phyloP scores from a whole-genome alignment of 1,140 invertebrate species.

The Brachionus rotundiformis region DNA sequence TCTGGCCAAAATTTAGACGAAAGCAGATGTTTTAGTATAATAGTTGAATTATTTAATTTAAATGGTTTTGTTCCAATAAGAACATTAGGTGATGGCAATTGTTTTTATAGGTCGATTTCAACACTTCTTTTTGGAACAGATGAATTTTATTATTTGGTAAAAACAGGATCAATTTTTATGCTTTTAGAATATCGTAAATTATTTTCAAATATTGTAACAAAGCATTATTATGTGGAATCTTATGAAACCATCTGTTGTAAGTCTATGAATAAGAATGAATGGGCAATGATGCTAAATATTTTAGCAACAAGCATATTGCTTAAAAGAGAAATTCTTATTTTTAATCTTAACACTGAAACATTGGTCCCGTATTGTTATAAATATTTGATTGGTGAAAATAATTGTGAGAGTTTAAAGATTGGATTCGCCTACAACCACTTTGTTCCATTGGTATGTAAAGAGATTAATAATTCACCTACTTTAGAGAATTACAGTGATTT shows the following conservation, averaged over 20 bases:
- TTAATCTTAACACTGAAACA: not conserved
- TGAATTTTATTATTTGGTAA: not conserved
- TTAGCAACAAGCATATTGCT: not conserved
- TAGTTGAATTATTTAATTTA: not conserved
- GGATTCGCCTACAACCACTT: not conserved
- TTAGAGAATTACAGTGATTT: not conserved
- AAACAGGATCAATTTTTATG: not conserved
- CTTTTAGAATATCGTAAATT: not conserved
- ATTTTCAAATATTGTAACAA: not conserved
- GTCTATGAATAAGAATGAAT: not conserved
- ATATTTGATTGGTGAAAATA: not conserved
- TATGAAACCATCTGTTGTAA: not conserved
- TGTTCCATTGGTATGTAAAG: not conserved
- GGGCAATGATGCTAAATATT: slow-evolving; percentile 22
- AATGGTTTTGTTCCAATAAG: not conserved
- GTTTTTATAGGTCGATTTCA: not conserved
- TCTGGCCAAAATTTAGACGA: not conserved
- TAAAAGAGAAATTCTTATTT: not conserved
- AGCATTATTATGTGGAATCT: not conserved
- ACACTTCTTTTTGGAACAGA: not conserved
- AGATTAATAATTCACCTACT: not conserved
- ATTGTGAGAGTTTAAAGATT: not conserved
- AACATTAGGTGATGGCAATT: not conserved
- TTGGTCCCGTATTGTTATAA: not conserved
- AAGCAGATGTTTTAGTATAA: not conserved